Evolutionary conservation across 2,888 invertebrate genomes (phyloP).

Genomic region (Phytoseiulus persimilis): DNA sequence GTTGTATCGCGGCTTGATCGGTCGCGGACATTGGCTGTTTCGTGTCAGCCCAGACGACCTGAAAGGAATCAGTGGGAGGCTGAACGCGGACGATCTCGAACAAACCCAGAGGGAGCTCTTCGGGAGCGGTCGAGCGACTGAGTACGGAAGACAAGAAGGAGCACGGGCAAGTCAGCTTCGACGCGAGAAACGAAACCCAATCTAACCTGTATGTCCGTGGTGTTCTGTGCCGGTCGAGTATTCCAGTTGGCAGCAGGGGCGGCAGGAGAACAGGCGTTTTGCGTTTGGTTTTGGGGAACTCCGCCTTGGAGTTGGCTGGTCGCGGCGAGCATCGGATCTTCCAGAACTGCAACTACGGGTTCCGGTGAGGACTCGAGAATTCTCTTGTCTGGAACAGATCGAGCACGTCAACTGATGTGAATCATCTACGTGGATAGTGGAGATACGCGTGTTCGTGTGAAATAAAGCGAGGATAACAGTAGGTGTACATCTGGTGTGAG

Average conservation of each 20-base stretch:
- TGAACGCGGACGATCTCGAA: neutral
- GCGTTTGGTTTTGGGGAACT: neutral
- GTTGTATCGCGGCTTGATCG: conserved; percentile 22
- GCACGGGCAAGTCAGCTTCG: too few species aligned
- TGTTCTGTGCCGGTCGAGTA: neutral
- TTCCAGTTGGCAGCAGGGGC: neutral
- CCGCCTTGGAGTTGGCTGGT: neutral
- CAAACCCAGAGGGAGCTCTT: too few species aligned
- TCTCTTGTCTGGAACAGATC: neutral
- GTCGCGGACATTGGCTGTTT: conserved; percentile 34
- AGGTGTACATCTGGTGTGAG: too few species aligned
- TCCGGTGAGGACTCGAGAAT: neutral
- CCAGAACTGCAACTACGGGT: neutral
- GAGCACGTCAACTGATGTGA: too few species aligned
- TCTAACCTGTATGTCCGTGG: neutral
- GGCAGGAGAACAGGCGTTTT: neutral
- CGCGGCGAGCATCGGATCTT: neutral
- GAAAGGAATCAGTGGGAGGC: neutral
- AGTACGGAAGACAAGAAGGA: too few species aligned
- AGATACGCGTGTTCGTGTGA: too few species aligned
- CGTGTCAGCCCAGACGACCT: conserved; percentile 33
- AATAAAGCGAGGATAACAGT: too few species aligned
- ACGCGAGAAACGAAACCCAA: neutral
- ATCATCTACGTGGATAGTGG: too few species aligned
- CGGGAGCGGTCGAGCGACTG: too few species aligned